A percentile compares a stretch with the other conserved stretches of the same genome.
Evolutionary conservation across 2,113 vertebrate species (phyloP).

Genomic region (Gasterosteus aculeatus): DNA sequence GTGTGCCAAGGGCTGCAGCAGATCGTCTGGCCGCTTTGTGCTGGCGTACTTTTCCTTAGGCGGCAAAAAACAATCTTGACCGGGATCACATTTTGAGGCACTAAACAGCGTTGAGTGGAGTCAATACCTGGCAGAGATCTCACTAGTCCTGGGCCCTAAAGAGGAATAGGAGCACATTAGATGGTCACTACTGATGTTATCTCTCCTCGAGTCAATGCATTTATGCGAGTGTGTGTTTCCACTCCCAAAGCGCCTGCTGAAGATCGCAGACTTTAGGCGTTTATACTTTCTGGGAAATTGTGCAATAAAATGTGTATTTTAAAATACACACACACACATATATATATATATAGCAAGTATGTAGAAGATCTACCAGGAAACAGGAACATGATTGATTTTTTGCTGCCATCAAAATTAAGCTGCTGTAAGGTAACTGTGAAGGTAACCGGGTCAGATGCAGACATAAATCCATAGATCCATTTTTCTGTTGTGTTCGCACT

Average conservation of each 20-base stretch:
- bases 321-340: neutral
- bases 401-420: neutral
- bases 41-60: constrained; percentile 48
- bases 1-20: constrained; percentile 42
- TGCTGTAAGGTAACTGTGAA: neutral
- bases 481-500: neutral
- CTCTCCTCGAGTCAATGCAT: constrained; percentile 53
- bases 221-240: constrained; percentile 50
- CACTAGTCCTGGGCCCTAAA: constrained; percentile 49
- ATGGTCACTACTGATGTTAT: constrained; percentile 64
- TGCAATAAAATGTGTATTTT: neutral
- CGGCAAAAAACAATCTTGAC: constrained; percentile 68
- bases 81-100: constrained; percentile 66
- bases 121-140: constrained; percentile 73
- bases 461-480: neutral
- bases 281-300: neutral
- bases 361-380: neutral
- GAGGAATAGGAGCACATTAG: constrained; percentile 63
- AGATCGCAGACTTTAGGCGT: neutral
- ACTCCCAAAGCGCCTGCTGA: constrained; percentile 2
- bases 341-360: neutral
- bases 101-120: constrained; percentile 73
- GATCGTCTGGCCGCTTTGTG: constrained; percentile 37
- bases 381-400: neutral
- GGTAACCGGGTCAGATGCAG: neutral